These are phyloP conservation scores for Periparus ater DNA, from an alignment of 2,797 vertebrate species.

Conservation along the genomic window DNA sequence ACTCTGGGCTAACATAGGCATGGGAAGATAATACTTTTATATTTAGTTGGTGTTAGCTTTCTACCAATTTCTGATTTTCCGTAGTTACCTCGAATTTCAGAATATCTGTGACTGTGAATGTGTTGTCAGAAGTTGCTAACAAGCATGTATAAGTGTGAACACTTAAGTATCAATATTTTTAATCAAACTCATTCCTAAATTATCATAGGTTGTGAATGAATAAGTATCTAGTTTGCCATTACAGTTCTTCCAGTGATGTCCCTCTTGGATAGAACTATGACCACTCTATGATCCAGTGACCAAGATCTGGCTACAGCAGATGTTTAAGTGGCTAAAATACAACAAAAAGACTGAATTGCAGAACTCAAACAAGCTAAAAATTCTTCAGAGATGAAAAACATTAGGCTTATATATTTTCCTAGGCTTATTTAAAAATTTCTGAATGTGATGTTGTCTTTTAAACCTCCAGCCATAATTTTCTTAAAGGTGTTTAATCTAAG, in stretches of 20 bases:
- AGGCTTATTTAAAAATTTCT: neutral
- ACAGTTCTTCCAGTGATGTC: neutral
- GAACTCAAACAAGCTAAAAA: neutral
- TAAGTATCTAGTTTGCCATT: neutral
- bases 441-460: neutral
- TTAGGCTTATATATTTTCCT: neutral
- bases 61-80: neutral
- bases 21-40: neutral
- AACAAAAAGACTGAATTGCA: neutral
- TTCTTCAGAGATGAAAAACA: neutral
- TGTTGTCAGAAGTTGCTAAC: slow-evolving; percentile 19
- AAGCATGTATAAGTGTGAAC: neutral
- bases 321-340: neutral
- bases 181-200: neutral
- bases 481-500: neutral
- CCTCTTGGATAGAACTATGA: neutral
- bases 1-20: neutral
- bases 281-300: neutral
- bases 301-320: neutral
- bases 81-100: neutral
- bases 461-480: neutral
- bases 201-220: neutral
- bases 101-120: neutral
- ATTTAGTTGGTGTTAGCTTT: neutral
- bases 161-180: slow-evolving; percentile 39